Conservation (phyloP, 2,888 invertebrate species). For the Chromoteleia sp. region DNA sequence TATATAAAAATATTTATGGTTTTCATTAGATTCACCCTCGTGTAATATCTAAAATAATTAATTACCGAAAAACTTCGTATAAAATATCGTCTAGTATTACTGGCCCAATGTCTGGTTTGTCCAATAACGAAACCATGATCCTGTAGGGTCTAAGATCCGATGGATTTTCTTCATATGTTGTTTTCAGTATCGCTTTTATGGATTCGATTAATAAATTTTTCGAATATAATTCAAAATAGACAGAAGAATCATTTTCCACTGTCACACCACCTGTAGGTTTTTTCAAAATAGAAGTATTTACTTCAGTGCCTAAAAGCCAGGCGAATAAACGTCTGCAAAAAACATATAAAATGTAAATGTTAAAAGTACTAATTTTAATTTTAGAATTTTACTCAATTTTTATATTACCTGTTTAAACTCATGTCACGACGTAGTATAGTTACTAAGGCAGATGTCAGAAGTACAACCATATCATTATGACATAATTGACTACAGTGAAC, state of each 20-base stretch:
- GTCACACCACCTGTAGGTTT: conserved; percentile 79
- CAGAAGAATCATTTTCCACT: conserved; percentile 81
- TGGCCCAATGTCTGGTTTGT: conserved; percentile 94
- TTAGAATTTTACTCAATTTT: neutral
- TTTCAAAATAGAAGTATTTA: conserved; percentile 85
- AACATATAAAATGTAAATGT: too few relatives aligned
- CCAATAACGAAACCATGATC: conserved; percentile 92
- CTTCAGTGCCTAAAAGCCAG: conserved; percentile 92
- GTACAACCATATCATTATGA: conserved; percentile 89
- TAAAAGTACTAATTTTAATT: too few relatives aligned
- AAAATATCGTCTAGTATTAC: conserved; percentile 91
- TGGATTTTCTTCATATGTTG: conserved; percentile 86
- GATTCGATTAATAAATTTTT: conserved; percentile 89
- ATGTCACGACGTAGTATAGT: conserved; percentile 94
- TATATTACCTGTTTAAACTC: conserved; percentile 91
- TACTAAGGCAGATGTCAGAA: conserved; percentile 90
- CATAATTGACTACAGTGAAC: conserved; percentile 91
- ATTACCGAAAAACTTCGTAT: conserved; percentile 90
- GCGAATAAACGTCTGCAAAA: conserved; percentile 90
- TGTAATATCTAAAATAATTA: too few relatives aligned
- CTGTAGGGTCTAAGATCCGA: conserved; percentile 90
- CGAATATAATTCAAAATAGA: conserved; percentile 89
- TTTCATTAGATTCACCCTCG: too few relatives aligned
- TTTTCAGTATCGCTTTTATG: conserved; percentile 87
- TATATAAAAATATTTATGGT: too few relatives aligned